A percentile compares a stretch with the other conserved stretches of the same genome.
Conservation (phyloP, 2,797 vertebrate species). For the Oophaga sylvatica region DNA sequence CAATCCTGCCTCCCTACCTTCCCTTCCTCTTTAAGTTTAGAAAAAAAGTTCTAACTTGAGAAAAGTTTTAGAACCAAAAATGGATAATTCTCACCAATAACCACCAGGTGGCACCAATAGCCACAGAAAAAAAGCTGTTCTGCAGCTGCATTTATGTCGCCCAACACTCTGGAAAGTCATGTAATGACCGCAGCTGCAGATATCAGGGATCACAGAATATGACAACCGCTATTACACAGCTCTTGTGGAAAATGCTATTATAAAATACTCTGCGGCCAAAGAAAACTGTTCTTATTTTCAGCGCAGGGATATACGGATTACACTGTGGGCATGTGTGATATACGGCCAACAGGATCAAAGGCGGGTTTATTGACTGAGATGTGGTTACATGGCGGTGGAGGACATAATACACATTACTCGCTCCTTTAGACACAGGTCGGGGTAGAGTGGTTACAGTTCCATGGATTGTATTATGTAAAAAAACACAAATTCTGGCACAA, state of each 20-base stretch:
- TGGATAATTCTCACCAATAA: neutral
- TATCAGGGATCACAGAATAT: neutral
- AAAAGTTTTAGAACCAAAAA: neutral
- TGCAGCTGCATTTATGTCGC: neutral
- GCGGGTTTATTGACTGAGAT: neutral
- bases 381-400: no score
- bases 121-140: neutral
- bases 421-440: no score
- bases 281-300: neutral
- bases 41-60: neutral
- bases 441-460: no score
- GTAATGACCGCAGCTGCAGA: neutral
- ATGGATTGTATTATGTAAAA: no score
- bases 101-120: conserved; percentile 70
- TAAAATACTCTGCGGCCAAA: conserved; percentile 11
- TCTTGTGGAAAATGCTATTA: neutral
- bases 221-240: neutral
- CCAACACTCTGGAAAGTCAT: neutral
- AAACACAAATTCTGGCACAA: no score
- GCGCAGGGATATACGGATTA: neutral
- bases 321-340: neutral
- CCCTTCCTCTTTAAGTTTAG: no score
- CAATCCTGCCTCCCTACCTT: no score
- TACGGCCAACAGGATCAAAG: neutral
- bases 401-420: no score